These are phyloP conservation scores for Alauda arvensis DNA, from an alignment of 2,797 vertebrate species.

Conservation along the genomic window DNA sequence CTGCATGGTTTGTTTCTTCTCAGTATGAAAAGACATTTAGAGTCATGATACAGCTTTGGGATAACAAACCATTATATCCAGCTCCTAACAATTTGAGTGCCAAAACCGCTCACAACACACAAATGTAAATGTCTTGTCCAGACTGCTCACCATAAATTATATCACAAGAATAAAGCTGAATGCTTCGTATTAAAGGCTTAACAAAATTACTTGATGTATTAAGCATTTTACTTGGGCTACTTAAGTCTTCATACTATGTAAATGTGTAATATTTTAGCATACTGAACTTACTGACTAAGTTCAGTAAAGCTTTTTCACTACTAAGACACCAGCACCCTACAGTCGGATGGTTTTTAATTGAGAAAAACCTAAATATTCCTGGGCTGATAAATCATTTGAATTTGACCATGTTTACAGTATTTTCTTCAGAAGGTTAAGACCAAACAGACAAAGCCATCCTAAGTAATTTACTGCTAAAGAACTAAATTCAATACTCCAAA, in stretches of 20 bases:
- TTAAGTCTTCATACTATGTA: neutral
- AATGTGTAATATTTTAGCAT: neutral
- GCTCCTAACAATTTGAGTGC: neutral
- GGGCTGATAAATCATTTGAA: neutral
- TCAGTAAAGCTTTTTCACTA: neutral
- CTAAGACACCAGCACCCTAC: neutral
- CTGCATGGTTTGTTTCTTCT: neutral
- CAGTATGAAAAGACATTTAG: neutral
- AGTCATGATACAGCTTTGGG: neutral
- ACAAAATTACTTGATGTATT: neutral
- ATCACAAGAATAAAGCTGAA: neutral
- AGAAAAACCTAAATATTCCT: neutral
- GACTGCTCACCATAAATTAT: neutral
- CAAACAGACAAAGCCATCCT: neutral
- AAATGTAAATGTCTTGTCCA: neutral
- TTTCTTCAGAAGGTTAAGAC: neutral
- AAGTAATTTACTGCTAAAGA: neutral
- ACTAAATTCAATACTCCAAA: neutral
- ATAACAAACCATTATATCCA: neutral
- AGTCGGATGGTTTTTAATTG: neutral
- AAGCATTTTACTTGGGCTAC: neutral
- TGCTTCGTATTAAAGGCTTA: neutral
- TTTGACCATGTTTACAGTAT: neutral
- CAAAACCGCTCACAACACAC: neutral
- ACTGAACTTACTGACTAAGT: no score